These are phyloP conservation scores for Chionomys nivalis DNA, from an alignment of 2,113 vertebrate genomes.

Conservation along the genomic window DNA sequence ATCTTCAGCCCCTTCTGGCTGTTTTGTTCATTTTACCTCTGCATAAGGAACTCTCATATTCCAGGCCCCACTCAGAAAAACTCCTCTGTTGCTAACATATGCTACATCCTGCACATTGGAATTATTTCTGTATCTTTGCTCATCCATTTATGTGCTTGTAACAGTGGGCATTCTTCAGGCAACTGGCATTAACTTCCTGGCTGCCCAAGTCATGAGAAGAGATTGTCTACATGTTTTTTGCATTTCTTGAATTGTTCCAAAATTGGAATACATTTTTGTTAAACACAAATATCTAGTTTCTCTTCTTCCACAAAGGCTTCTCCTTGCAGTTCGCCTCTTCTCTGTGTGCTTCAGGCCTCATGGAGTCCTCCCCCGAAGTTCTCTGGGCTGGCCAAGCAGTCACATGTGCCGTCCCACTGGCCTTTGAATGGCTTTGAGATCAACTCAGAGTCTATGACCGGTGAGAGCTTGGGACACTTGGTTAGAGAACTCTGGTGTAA, in stretches of 20 bases:
- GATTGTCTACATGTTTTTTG: not conserved
- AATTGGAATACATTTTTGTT: constrained; percentile 26
- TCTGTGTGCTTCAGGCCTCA: not conserved
- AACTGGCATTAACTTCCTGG: not conserved
- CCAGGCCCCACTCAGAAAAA: not conserved
- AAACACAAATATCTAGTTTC: not conserved
- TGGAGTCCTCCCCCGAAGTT: not conserved
- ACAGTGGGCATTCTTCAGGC: not conserved
- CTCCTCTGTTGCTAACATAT: not conserved
- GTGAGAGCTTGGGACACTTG: not conserved
- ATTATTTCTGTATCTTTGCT: constrained; percentile 26
- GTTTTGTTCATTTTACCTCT: not conserved
- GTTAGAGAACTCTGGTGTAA: not conserved
- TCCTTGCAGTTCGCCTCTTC: not conserved
- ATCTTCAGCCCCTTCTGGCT: not conserved
- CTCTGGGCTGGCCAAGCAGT: not conserved
- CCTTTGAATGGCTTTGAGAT: not conserved
- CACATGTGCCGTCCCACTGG: not conserved
- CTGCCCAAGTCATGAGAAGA: not conserved
- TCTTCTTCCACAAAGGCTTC: constrained; percentile 17
- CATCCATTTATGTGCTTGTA: not conserved
- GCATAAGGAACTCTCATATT: not conserved
- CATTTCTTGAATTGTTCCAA: not conserved
- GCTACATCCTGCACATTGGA: not conserved
- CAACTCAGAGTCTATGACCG: not conserved